These are phyloP conservation scores for Planiliza haematocheilus DNA, from an alignment of 2,113 vertebrate species.

Conservation along the genomic window DNA sequence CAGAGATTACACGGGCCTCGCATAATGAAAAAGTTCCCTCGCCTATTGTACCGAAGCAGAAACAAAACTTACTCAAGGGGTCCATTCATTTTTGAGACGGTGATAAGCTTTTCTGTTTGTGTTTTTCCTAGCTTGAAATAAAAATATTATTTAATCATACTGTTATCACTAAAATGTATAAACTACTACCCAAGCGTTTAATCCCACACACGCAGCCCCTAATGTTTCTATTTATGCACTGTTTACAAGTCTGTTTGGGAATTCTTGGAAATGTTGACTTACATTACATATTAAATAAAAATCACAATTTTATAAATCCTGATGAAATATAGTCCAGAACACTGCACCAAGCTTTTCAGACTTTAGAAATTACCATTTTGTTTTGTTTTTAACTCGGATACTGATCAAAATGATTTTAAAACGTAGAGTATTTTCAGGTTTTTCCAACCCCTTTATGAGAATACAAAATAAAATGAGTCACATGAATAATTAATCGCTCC, in stretches of 20 bases:
- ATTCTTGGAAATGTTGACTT: background rate
- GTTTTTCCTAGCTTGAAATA: no score
- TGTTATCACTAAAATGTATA: background rate
- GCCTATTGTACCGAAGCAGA: conserved; percentile 29
- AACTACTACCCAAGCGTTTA: background rate
- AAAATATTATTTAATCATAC: background rate
- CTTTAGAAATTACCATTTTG: no score
- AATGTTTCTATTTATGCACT: conserved; percentile 9
- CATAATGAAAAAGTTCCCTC: conserved; percentile 73
- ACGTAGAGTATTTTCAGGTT: background rate
- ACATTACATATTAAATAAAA: background rate
- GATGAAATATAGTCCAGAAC: background rate
- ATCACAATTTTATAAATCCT: background rate
- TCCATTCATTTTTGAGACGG: conserved; percentile 24
- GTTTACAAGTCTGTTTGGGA: background rate
- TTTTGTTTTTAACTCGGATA: background rate
- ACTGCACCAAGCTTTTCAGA: background rate
- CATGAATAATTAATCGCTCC: background rate
- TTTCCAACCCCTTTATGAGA: background rate
- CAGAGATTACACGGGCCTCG: conserved; percentile 49
- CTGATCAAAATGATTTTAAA: background rate
- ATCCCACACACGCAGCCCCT: background rate
- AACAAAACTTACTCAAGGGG: conserved; percentile 19
- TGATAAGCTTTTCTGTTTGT: conserved; percentile 9
- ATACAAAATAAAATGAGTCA: background rate